Conservation (phyloP, 37 sponge, comb jelly and placozoan species). For the Tethya wilhelma region DNA sequence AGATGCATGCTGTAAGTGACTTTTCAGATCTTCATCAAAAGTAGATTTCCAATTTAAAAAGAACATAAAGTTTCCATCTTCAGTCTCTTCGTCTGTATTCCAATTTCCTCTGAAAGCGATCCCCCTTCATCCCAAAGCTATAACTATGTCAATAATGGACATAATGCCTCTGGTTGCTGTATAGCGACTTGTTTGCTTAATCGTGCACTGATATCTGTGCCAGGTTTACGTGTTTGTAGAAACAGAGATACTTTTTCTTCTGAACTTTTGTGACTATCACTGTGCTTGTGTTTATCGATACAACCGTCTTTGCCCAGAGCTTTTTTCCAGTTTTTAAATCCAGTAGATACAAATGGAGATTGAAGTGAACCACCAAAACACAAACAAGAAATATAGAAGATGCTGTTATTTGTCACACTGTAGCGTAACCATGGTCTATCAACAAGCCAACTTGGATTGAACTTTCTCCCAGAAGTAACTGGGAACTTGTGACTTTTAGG, state of each 20-base stretch:
- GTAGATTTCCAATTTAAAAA: conserved; percentile 46
- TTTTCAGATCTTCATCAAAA: conserved; percentile 32
- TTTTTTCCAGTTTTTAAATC: not conserved
- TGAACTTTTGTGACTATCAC: not conserved
- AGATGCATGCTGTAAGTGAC: conserved; percentile 27
- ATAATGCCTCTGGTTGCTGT: conserved; percentile 6
- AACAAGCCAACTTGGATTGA: not conserved
- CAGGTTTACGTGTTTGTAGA: not conserved
- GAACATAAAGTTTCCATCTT: conserved; percentile 51
- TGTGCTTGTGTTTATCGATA: not conserved
- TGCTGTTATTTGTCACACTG: not conserved
- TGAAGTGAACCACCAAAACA: not conserved
- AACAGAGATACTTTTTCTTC: not conserved
- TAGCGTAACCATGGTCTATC: not conserved
- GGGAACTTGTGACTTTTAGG: not conserved
- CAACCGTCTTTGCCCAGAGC: not conserved
- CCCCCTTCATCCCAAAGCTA: conserved; percentile 30
- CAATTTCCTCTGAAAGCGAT: conserved; percentile 45
- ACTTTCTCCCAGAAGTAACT: not conserved
- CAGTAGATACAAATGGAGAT: not conserved
- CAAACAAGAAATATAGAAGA: not conserved
- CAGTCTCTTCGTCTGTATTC: conserved; percentile 14
- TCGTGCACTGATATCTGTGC: not conserved
- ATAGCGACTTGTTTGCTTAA: not conserved
- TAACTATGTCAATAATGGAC: conserved; percentile 31